A percentile compares a stretch with the other conserved stretches of the same genome.
These are phyloP conservation scores for Hymenochirus boettgeri DNA, from an alignment of 2,113 vertebrate species.

Conservation along the genomic window DNA sequence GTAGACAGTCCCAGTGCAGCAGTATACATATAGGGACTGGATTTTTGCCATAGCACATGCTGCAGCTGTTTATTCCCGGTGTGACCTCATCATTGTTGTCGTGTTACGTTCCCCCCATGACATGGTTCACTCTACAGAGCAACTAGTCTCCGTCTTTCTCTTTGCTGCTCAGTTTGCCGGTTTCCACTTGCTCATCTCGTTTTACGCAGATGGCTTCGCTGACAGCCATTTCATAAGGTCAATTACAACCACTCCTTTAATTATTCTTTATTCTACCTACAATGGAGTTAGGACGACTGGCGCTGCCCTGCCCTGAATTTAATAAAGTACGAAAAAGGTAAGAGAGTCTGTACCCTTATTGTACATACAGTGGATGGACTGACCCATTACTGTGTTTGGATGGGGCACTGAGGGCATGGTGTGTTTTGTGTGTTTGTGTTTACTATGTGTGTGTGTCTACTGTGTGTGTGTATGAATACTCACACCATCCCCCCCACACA, in stretches of 20 bases:
- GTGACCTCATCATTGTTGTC: slow-evolving; percentile 38
- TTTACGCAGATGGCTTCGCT: slow-evolving; percentile 5
- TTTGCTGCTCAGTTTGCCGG: slow-evolving; percentile 10
- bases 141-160: slow-evolving; percentile 19
- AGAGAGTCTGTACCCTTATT: background rate
- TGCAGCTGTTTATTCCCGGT: slow-evolving; percentile 21
- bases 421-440: too few species aligned
- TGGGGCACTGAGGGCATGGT: too few species aligned
- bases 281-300: slow-evolving; percentile 26
- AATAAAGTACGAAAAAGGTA: slow-evolving; percentile 28
- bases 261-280: background rate
- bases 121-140: slow-evolving; percentile 15
- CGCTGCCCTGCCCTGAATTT: slow-evolving; percentile 27
- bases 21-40: slow-evolving; percentile 9
- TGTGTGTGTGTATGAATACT: too few species aligned
- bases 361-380: too few species aligned
- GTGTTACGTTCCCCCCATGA: slow-evolving; percentile 18
- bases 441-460: too few species aligned
- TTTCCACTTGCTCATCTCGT: background rate
- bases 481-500: too few species aligned
- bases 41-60: slow-evolving; percentile 14
- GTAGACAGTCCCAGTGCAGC: slow-evolving; percentile 21
- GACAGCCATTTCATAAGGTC: background rate
- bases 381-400: too few species aligned
- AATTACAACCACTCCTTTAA: background rate